phyloP scores from a whole-genome alignment of 2,113 vertebrate species.

The Onychorhynchus coronatus region DNA sequence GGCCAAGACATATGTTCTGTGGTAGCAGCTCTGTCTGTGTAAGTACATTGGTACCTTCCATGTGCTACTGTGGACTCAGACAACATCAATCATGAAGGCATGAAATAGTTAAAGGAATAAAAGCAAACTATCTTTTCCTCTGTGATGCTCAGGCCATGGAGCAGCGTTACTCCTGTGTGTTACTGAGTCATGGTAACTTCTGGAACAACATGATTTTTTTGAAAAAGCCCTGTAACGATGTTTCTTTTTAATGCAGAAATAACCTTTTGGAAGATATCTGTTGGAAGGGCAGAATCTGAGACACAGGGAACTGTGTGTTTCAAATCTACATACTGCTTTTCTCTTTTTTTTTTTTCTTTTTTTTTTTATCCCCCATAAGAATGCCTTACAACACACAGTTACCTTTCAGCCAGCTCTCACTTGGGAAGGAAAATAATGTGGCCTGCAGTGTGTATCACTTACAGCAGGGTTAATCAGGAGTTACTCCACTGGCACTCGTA shows the following conservation, averaged over 20 bases:
- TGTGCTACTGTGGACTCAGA: neutral
- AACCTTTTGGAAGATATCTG: neutral
- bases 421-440: neutral
- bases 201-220: rapidly evolving
- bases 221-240: neutral
- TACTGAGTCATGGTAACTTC: neutral
- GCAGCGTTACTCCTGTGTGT: neutral
- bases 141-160: neutral
- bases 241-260: neutral
- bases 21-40: neutral
- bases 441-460: neutral
- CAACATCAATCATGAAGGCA: neutral
- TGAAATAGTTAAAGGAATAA: neutral
- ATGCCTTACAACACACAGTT: neutral
- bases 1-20: neutral
- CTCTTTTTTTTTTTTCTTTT: neutral
- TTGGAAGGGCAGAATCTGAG: neutral
- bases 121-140: neutral
- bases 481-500: neutral
- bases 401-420: neutral
- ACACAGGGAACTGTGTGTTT: neutral
- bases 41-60: neutral
- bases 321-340: neutral
- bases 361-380: neutral
- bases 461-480: slow-evolving; percentile 4